Evolutionary conservation across 2,113 vertebrate genomes (phyloP).

Genomic region (Steatornis caripensis): DNA sequence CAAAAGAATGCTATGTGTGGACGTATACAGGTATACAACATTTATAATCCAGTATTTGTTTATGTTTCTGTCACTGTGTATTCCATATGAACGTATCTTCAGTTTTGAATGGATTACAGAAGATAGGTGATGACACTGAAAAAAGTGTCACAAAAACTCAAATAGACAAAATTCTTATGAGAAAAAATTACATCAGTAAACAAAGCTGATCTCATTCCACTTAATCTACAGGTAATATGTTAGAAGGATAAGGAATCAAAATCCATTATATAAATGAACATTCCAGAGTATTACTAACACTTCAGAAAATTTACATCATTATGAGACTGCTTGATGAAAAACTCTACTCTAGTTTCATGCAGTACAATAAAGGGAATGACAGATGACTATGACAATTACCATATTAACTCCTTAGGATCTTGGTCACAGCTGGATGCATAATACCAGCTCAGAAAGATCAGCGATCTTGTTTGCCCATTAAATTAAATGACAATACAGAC

Average conservation of each 20-base stretch:
- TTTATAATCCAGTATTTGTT: not conserved
- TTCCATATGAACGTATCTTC: not conserved
- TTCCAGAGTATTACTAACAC: not conserved
- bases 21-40: not conserved
- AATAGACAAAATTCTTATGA: not conserved
- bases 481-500: not conserved
- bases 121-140: not conserved
- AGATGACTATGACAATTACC: not conserved
- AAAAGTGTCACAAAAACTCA: not conserved
- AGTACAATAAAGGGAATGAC: not conserved
- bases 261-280: not conserved
- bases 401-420: not conserved
- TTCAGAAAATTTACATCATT: not conserved
- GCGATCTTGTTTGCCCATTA: not conserved
- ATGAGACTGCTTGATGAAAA: not conserved
- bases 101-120: not conserved
- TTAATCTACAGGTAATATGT: not conserved
- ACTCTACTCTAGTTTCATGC: not conserved
- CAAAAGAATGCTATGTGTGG: not conserved
- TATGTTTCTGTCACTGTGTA: not conserved
- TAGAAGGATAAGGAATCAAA: not conserved
- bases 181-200: not conserved
- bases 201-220: not conserved
- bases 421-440: not conserved
- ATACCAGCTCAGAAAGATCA: not conserved